A percentile compares a stretch with the other conserved stretches of the same genome.
These are phyloP conservation scores for Agonopterix subpropinquella DNA, from an alignment of 2,888 invertebrate genomes.

Conservation along the genomic window DNA sequence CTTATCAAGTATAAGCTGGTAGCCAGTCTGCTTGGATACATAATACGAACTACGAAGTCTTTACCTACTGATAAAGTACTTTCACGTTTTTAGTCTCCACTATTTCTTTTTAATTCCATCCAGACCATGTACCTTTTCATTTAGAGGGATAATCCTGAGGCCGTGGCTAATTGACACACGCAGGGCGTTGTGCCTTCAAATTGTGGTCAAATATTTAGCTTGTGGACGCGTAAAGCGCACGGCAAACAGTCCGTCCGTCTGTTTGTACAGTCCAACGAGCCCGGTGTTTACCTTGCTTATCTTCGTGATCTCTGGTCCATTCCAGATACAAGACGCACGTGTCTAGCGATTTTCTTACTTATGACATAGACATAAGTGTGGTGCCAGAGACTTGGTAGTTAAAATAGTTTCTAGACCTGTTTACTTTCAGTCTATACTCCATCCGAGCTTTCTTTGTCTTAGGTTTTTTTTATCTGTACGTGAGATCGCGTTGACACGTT, in stretches of 20 bases:
- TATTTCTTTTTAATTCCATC: too few relatives aligned
- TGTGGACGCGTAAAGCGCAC: conserved; percentile 48
- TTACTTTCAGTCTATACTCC: conserved; percentile 16
- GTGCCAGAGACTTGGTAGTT: too few relatives aligned
- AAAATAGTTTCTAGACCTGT: conserved; percentile 13
- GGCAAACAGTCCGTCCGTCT: conserved; percentile 49
- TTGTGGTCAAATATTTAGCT: conserved; percentile 64
- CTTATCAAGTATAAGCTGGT: conserved; percentile 8
- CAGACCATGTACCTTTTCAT: too few relatives aligned
- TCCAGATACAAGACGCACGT: neutral
- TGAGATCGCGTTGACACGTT: conserved; percentile 39
- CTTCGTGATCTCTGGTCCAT: conserved; percentile 40
- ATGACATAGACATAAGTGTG: too few relatives aligned
- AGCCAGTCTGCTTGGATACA: conserved; percentile 5
- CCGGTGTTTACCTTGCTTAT: conserved; percentile 17
- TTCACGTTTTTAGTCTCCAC: too few relatives aligned
- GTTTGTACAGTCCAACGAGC: conserved; percentile 58
- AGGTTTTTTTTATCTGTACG: conserved; percentile 34
- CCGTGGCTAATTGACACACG: conserved; percentile 41
- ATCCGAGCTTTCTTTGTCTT: conserved; percentile 32
- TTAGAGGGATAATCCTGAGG: too few relatives aligned
- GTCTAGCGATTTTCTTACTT: too few relatives aligned
- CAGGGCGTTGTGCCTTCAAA: conserved; percentile 63
- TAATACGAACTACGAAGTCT: too few relatives aligned
- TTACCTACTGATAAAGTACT: too few relatives aligned